Evolutionary conservation across 2,113 vertebrate species (phyloP).

Genomic region (Porphyrio hochstetteri): DNA sequence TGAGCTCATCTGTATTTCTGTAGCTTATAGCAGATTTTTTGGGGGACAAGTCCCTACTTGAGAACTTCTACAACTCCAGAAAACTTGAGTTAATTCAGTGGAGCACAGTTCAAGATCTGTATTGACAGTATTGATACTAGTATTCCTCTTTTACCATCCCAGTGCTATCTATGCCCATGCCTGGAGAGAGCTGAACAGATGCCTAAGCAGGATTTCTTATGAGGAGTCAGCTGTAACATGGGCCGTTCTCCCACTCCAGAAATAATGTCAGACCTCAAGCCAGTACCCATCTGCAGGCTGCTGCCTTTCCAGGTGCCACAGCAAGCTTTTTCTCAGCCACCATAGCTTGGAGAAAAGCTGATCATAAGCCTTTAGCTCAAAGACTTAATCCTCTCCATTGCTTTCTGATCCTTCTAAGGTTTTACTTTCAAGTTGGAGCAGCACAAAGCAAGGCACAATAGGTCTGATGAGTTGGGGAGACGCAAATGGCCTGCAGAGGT

Average conservation of each 20-base stretch:
- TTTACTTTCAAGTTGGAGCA: not conserved
- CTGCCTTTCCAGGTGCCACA: not conserved
- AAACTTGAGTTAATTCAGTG: not conserved
- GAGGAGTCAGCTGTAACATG: not conserved
- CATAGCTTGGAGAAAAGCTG: not conserved
- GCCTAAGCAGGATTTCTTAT: not conserved
- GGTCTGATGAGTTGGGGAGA: not conserved
- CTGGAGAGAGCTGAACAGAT: not conserved
- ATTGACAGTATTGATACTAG: not conserved
- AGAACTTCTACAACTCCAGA: not conserved
- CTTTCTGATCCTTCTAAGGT: not conserved
- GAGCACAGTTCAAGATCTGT: not conserved
- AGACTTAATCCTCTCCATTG: not conserved
- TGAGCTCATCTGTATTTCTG: not conserved
- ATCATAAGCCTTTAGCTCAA: not conserved
- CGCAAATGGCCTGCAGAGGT: not conserved
- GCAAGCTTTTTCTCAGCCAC: not conserved
- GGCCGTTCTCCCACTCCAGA: not conserved
- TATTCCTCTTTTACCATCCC: not conserved
- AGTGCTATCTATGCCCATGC: not conserved
- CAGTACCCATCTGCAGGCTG: not conserved
- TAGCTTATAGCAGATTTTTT: not conserved
- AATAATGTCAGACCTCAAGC: not conserved
- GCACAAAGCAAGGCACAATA: not conserved
- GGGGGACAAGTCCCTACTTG: not conserved